These are phyloP conservation scores for Dendrocincla fuliginosa DNA, from an alignment of 2,797 vertebrate species.

Conservation along the genomic window DNA sequence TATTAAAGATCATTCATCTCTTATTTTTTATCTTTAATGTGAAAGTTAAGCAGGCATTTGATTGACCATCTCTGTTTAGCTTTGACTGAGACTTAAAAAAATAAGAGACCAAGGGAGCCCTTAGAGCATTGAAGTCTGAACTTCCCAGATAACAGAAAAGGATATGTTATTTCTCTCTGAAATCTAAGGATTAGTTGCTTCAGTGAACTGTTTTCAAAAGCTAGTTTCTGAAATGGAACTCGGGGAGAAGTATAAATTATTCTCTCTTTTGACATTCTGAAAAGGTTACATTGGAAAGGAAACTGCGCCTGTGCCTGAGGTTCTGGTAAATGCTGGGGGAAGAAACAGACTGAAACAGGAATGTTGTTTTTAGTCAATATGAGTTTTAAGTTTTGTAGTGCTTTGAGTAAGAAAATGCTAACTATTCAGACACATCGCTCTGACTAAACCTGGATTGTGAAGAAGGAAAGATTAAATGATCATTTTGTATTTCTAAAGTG, in stretches of 20 bases:
- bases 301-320: background rate
- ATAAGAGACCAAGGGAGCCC: background rate
- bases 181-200: background rate
- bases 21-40: slow-evolving; percentile 11
- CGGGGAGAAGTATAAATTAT: background rate
- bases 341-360: background rate
- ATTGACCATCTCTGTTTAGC: background rate
- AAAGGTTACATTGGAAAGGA: slow-evolving; percentile 12
- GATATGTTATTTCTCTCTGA: background rate
- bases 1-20: background rate
- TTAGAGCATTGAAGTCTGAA: background rate
- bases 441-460: background rate
- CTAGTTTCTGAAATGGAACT: slow-evolving; percentile 25
- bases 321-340: background rate
- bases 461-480: background rate
- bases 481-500: background rate
- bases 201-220: slow-evolving; percentile 29
- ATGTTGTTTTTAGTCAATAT: background rate
- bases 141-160: background rate
- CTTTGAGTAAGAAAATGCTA: background rate
- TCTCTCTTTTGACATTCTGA: slow-evolving; percentile 11
- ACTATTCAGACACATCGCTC: background rate
- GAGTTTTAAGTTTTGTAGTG: background rate
- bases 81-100: background rate
- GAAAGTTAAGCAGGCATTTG: slow-evolving; percentile 17